Evolutionary conservation across 1,140 invertebrate species (phyloP), one percentile per base, ranked within the genome.

Genomic region (Akabosia matsudoensis): DNA sequence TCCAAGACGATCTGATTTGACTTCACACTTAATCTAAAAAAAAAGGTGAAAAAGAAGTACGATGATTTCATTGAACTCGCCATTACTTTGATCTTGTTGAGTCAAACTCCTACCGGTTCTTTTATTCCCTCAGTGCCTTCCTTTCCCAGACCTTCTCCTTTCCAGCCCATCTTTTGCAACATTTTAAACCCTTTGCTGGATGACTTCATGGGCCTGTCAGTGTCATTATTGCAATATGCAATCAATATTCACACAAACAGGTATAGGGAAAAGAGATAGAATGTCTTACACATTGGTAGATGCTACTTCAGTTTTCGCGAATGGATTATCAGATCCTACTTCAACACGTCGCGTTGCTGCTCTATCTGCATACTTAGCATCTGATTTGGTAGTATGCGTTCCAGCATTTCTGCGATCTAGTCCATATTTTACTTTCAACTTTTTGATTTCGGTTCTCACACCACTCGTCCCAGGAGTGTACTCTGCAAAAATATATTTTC

Each of bases 131-230:
- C 86, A 33, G 82, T 81, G 45, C 84, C 85, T 79, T 89, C 89
- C 85, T 93, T 94, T 16, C 95, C 95, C 64, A 97, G 86, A 0
- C 91, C 88, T 79, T 93, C 88, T 73, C 95, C 95, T 85, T 92
- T 90, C 95, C 94, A 97, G 18, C 95, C 95, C 91, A 97, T 93
- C 86, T 96, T 96, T 72, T 91, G 86, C 45, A 97, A 83, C 84
- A 97, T 84, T 86, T 94, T 92, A 84, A 95, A 97, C 0, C 96
- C 95, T 86, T 93, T 94, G 82, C 96, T 97, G 34, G 90, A 88
- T 26, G 90, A 85, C 22, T 89, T 84, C 82, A 96, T 92, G 28
- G 89, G 89, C 81, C 93, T 95, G 84, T 76, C 80, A 84, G 64
- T 81, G 33, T 30, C 33, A 70, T 18, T 30, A 70, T 7, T 30